Evolutionary conservation across 2,888 invertebrate species (phyloP).

Genomic region (Neelides folsomi): DNA sequence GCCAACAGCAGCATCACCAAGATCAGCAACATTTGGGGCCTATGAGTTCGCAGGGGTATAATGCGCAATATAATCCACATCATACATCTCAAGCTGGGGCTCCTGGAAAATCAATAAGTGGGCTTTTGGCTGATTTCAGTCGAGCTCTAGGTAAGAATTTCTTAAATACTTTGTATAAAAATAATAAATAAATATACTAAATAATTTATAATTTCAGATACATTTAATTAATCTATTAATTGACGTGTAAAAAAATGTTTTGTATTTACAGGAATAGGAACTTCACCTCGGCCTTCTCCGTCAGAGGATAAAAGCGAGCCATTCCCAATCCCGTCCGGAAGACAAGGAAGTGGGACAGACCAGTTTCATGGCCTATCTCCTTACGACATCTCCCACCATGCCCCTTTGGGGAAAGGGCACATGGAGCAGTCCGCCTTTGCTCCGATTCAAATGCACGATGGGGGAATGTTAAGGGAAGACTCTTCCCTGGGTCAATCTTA

Average conservation of each 20-base stretch:
- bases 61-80: slow-evolving; percentile 7
- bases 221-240: not conserved
- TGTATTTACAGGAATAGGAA: slow-evolving; percentile 14
- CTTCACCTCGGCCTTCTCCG: slow-evolving; percentile 36
- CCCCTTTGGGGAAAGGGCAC: slow-evolving; percentile 32
- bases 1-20: slow-evolving; percentile 16
- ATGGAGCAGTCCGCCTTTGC: slow-evolving; percentile 33
- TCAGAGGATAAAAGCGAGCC: slow-evolving; percentile 35
- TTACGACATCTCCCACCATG: slow-evolving; percentile 28
- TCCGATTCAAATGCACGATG: slow-evolving; percentile 17
- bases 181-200: too few species aligned
- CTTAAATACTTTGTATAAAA: not conserved
- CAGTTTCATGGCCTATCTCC: slow-evolving; percentile 16
- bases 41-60: slow-evolving; percentile 5
- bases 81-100: slow-evolving; percentile 15
- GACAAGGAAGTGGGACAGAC: slow-evolving; percentile 14
- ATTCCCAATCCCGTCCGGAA: slow-evolving; percentile 30
- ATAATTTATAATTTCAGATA: too few species aligned
- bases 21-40: slow-evolving; percentile 7
- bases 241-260: not conserved
- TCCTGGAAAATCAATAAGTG: slow-evolving; percentile 36
- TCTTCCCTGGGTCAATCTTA: slow-evolving; percentile 25
- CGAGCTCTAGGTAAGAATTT: slow-evolving; percentile 38
- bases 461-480: too few species aligned
- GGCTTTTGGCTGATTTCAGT: slow-evolving; percentile 41